phyloP scores from a whole-genome alignment of 2,888 invertebrate genomes.

The Isotomurus palustris region DNA sequence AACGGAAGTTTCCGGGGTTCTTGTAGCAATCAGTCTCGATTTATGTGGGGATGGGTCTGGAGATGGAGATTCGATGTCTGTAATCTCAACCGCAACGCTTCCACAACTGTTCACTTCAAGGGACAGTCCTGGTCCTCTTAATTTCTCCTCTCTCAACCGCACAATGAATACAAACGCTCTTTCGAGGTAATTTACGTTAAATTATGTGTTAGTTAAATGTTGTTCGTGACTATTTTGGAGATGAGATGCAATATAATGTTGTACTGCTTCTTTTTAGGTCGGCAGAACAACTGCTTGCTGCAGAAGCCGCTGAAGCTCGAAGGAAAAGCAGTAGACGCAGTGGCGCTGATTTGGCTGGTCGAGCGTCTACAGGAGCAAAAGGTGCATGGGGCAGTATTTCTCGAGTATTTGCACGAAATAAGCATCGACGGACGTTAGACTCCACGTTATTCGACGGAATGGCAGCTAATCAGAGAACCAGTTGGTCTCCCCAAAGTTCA shows the following conservation, averaged over 20 bases:
- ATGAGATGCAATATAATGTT: not conserved
- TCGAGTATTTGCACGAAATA: constrained; percentile 76
- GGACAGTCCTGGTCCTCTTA: constrained; percentile 44
- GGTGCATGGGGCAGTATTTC: constrained; percentile 89
- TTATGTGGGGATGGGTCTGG: constrained; percentile 46
- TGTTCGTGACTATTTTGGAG: constrained; percentile 1
- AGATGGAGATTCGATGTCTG: constrained; percentile 46
- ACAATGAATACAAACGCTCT: constrained; percentile 65
- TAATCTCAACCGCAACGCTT: constrained; percentile 58
- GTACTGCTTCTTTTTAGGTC: constrained; percentile 55
- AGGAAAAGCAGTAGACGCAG: constrained; percentile 46
- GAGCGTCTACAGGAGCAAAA: constrained; percentile 45
- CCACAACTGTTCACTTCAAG: constrained; percentile 46
- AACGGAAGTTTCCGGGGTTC: not conserved
- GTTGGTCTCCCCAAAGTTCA: constrained; percentile 46
- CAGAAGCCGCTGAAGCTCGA: constrained; percentile 51
- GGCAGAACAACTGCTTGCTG: constrained; percentile 70
- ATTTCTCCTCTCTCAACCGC: constrained; percentile 40
- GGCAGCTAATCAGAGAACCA: constrained; percentile 39
- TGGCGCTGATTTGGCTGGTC: constrained; percentile 40
- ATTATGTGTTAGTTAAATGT: constrained; percentile 6
- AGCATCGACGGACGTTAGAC: constrained; percentile 72
- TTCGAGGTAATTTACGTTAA: no score
- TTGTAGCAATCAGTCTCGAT: constrained; percentile 44
- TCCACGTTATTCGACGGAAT: constrained; percentile 59